Evolutionary conservation across 2,888 invertebrate genomes (phyloP), one percentile per base, ranked within the genome.

Genomic region (Carterocephalus palaemon): DNA sequence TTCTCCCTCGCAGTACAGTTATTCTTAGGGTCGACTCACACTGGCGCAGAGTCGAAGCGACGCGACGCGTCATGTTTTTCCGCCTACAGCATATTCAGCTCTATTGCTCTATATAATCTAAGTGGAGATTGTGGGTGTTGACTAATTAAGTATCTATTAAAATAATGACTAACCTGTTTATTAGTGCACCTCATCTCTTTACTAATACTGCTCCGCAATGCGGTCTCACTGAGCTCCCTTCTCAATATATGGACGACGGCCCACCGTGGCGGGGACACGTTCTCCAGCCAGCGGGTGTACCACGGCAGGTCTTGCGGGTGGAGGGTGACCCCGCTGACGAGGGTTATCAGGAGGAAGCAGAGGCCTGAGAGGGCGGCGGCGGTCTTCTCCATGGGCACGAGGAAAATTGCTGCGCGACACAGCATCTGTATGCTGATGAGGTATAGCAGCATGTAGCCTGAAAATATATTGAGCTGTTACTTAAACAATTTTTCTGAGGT

Each of bases 211-310:
- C 84, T 88, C 48, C 76, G 83, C 42, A 93, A 73, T 0, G 93
- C 92, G 29, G 89, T 89, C 9, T 88, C 86, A 17, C 90, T 90
- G 39, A 92, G 88, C 62, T 95, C 94, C 51, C 90, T 84, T 47
- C 88, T 87, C 40, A 92, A 70, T 33, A 95, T 70, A 51, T 91
- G 90, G 0, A 93, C 91, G 53, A 93, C 64, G 1, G 92, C 70
- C 94, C 95, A 95, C 45, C 90, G 87, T 1, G 91, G 89, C 0
- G 95, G 95, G 2, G 93, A 93, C 31, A 91, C 84, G 55, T 90
- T 89, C 56, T 90, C 89, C 51, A 93, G 67, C 91, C 93, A 94
- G 40, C 79, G 81, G 47, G 90, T 89, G 63, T 92, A 90, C 10
- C 80, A 66, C 1, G 93, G 90, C 49, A 94, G 59, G 68, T 94